Evolutionary conservation across 2,888 invertebrate species (phyloP).

Genomic region (Liposcelis brunnea): DNA sequence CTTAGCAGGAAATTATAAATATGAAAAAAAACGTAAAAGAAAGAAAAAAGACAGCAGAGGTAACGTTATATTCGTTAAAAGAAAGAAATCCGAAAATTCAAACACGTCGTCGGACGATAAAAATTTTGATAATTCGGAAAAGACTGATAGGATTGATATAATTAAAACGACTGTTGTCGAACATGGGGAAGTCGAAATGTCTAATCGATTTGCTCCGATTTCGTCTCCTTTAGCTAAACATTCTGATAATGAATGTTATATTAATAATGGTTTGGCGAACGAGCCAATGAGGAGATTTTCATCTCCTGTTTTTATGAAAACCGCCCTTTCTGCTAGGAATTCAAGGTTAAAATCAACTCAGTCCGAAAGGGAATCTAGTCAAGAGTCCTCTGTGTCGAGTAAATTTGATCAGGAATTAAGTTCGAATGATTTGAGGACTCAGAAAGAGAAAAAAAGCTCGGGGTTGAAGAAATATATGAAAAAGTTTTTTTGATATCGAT

Average conservation of each 20-base stretch:
- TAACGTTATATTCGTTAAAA: background rate
- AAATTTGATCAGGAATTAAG: background rate
- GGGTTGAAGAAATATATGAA: constrained; percentile 4
- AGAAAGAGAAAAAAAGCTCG: background rate
- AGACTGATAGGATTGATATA: background rate
- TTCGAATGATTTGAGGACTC: background rate
- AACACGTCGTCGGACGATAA: background rate
- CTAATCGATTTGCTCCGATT: constrained; percentile 7
- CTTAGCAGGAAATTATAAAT: background rate
- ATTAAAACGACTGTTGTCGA: background rate
- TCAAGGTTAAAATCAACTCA: background rate
- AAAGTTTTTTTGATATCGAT: background rate
- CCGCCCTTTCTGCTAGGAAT: background rate
- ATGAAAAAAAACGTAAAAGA: constrained; percentile 1
- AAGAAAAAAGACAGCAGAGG: background rate
- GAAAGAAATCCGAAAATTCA: constrained; percentile 1
- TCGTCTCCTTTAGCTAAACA: background rate
- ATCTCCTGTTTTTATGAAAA: constrained; percentile 6
- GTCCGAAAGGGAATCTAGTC: no score
- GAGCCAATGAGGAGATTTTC: background rate
- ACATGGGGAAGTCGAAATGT: background rate
- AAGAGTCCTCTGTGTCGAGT: background rate
- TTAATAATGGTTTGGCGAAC: background rate
- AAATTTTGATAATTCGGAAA: background rate
- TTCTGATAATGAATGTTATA: no score